These are phyloP conservation scores for Anhinga rufa DNA, from an alignment of 2,113 vertebrate genomes.

Conservation along the genomic window DNA sequence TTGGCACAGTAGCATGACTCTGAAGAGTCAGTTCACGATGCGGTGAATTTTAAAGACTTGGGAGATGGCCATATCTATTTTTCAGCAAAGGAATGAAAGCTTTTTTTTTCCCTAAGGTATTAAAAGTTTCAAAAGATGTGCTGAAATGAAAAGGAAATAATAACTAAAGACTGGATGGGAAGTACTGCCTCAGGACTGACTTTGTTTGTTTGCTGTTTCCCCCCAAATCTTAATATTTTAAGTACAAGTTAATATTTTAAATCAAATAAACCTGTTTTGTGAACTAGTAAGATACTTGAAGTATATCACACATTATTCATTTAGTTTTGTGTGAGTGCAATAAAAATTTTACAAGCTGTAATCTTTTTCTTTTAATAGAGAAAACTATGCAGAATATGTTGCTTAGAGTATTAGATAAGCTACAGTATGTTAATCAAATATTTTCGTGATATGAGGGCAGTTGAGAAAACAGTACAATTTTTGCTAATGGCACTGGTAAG, in stretches of 20 bases:
- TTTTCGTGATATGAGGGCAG: slow-evolving; percentile 74
- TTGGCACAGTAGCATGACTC: slow-evolving; percentile 30
- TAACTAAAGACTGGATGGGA: slow-evolving; percentile 66
- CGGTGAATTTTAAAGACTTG: slow-evolving; percentile 53
- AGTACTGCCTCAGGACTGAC: slow-evolving; percentile 29
- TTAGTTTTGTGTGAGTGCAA: slow-evolving; percentile 48
- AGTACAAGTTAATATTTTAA: slow-evolving; percentile 43
- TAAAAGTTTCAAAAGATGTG: slow-evolving; percentile 66
- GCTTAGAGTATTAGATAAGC: slow-evolving; percentile 75
- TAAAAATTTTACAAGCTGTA: slow-evolving; percentile 59
- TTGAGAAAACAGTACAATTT: slow-evolving; percentile 76
- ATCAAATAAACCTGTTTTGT: slow-evolving; percentile 34
- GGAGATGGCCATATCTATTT: slow-evolving; percentile 58
- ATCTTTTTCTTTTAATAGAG: slow-evolving; percentile 68
- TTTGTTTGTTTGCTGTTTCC: slow-evolving; percentile 53
- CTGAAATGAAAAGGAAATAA: slow-evolving; percentile 68
- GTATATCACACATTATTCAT: slow-evolving; percentile 40
- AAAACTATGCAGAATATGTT: slow-evolving; percentile 72
- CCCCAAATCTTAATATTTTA: slow-evolving; percentile 28
- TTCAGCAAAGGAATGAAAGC: slow-evolving; percentile 68
- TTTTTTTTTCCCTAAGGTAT: background rate
- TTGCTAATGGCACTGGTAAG: slow-evolving; percentile 76
- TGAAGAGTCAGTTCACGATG: slow-evolving; percentile 26
- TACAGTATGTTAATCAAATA: slow-evolving; percentile 78
- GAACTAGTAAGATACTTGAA: slow-evolving; percentile 14